Evolutionary conservation across 1,140 invertebrate species (phyloP), one percentile per base, ranked within the genome.

Genomic region (Hydropsyche tenuis): DNA sequence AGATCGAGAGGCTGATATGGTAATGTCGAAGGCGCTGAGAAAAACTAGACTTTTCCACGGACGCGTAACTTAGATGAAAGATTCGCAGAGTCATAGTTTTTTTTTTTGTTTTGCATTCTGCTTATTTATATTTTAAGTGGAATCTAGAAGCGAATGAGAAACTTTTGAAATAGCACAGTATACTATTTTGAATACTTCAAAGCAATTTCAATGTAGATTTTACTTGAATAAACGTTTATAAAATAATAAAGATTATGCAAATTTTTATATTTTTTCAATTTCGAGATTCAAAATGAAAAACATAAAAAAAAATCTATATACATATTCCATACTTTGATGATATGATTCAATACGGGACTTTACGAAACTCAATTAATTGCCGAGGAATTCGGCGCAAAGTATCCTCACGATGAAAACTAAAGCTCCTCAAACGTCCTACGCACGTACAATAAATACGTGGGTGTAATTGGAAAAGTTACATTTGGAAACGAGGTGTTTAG

Each of bases 401-500:
- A 25, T 7, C 18, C n/a, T n/a, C n/a, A n/a, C 30, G 30, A 37
- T 37, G 30, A 37, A 37, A 64, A 14, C 25, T 64, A 14, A 37
- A 37, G 30, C 30, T 37, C 9, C 30, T 37, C 30, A 37, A 37
- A 37, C 30, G 30, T 37, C 30, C 30, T 9, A 37, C 30, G 30
- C 30, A 37, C 30, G 30, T 37, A 37, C 30, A 37, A 37, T 37
- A 37, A 37, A 37, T 37, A 37, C 30, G 69, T 25, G 53, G 16
- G 60, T 63, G 73, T 77, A 77, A 77, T 77, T 77, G 76, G 76
- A 77, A 77, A 77, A 77, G 76, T 74, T 77, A 71, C 69, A 73
- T 60, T 64, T 48, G 75, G 63, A 74, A 75, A 77, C 71, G 53
- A 66, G 70, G 70, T 72, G 72, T 77, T 77, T 77, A 76, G 75